Percentiles rank a stretch among this genome's conserved stretches.
phyloP scores from a whole-genome alignment of 2,797 vertebrate genomes.

The Sebastolobus altivelis region DNA sequence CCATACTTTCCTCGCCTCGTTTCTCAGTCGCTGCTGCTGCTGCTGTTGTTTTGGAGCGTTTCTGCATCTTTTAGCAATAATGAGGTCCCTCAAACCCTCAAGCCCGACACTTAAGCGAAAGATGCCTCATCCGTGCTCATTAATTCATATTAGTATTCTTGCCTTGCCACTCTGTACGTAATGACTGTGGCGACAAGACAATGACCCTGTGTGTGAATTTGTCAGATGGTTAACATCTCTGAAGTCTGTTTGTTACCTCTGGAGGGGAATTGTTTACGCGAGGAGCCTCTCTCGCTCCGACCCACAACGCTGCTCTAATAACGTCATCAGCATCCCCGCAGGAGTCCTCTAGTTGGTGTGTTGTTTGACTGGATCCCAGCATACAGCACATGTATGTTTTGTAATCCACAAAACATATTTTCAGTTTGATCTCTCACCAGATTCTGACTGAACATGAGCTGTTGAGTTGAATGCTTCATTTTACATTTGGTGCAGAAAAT shows the following conservation, averaged over 20 bases:
- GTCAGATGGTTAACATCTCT: slow-evolving; percentile 54
- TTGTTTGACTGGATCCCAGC: slow-evolving; percentile 41
- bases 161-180: slow-evolving; percentile 10
- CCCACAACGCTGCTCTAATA: slow-evolving; percentile 38
- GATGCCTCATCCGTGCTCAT: slow-evolving; percentile 26
- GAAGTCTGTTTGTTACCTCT: slow-evolving; percentile 15
- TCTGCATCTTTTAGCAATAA: slow-evolving; percentile 33
- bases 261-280: slow-evolving; percentile 41
- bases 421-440: neutral
- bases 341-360: slow-evolving; percentile 16
- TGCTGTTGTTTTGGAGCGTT: slow-evolving; percentile 21
- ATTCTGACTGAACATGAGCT: neutral
- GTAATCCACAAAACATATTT: slow-evolving; percentile 7
- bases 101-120: slow-evolving; percentile 6
- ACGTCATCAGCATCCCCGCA: slow-evolving; percentile 35
- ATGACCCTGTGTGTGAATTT: slow-evolving; percentile 33
- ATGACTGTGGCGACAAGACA: slow-evolving; percentile 17
- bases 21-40: neutral
- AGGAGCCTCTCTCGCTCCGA: neutral
- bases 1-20: neutral
- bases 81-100: slow-evolving; percentile 25
- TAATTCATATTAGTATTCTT: slow-evolving; percentile 37
- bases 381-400: neutral
- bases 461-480: neutral
- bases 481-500: neutral